Conservation (phyloP, 2,797 vertebrate species). For the Tamandua tetradactyla region DNA sequence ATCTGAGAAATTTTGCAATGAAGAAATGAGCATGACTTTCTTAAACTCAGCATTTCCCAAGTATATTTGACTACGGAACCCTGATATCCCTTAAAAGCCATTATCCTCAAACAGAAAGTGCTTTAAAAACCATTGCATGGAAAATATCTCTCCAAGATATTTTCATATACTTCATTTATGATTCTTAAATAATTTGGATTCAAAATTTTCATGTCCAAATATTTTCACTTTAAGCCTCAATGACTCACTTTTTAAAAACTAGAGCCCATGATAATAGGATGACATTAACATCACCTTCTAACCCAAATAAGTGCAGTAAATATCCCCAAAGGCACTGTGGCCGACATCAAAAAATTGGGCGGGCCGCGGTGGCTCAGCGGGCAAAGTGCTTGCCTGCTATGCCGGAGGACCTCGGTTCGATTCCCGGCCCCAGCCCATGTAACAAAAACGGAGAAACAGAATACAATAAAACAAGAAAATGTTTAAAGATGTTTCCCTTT, state of each 20-base stretch:
- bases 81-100: neutral
- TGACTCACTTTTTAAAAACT: neutral
- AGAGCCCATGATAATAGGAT: neutral
- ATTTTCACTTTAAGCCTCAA: neutral
- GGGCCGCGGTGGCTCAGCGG: too few species aligned
- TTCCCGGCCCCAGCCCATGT: too few species aligned
- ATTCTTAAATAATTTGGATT: slow-evolving; percentile 5
- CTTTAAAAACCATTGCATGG: neutral
- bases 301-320: neutral
- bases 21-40: neutral
- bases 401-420: too few species aligned
- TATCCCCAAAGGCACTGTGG: neutral
- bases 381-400: too few species aligned
- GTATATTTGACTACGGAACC: slow-evolving; percentile 1
- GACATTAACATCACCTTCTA: neutral
- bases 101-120: neutral
- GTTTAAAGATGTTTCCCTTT: too few species aligned
- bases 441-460: too few species aligned
- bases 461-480: too few species aligned
- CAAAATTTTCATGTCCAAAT: neutral
- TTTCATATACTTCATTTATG: neutral
- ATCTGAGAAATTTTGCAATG: neutral
- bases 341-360: too few species aligned
- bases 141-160: neutral
- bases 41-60: slow-evolving; percentile 25